These are phyloP conservation scores for Isurus oxyrinchus DNA, from an alignment of 2,113 vertebrate species.

Conservation along the genomic window DNA sequence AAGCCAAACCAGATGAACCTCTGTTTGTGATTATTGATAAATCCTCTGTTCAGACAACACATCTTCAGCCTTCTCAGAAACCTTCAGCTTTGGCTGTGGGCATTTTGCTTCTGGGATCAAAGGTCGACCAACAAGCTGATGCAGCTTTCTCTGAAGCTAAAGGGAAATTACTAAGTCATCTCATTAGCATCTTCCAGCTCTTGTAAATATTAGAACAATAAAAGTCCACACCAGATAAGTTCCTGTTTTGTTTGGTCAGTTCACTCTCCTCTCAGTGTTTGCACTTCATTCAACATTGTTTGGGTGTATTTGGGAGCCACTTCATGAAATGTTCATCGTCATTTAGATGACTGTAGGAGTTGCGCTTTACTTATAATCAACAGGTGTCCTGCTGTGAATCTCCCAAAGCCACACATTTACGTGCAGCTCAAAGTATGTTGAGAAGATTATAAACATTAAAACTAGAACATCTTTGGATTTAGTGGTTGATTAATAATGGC, in stretches of 20 bases:
- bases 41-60: not conserved
- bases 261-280: not conserved
- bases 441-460: not conserved
- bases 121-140: not conserved
- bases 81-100: not conserved
- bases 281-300: not conserved
- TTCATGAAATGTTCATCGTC: not conserved
- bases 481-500: not conserved
- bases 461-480: not conserved
- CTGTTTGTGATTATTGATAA: constrained; percentile 23
- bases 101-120: not conserved
- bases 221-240: not conserved
- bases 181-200: not conserved
- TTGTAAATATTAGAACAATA: not conserved
- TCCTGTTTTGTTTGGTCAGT: not conserved
- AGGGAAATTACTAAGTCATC: not conserved
- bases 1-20: constrained; percentile 24
- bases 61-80: constrained; percentile 16
- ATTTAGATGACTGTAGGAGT: not conserved
- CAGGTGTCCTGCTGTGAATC: not conserved
- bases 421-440: not conserved
- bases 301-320: not conserved
- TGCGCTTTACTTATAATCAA: not conserved
- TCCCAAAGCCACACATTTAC: not conserved
- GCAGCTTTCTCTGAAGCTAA: not conserved